Evolutionary conservation across 2,113 vertebrate species (phyloP).

Genomic region (Eulacestoma nigropectus): DNA sequence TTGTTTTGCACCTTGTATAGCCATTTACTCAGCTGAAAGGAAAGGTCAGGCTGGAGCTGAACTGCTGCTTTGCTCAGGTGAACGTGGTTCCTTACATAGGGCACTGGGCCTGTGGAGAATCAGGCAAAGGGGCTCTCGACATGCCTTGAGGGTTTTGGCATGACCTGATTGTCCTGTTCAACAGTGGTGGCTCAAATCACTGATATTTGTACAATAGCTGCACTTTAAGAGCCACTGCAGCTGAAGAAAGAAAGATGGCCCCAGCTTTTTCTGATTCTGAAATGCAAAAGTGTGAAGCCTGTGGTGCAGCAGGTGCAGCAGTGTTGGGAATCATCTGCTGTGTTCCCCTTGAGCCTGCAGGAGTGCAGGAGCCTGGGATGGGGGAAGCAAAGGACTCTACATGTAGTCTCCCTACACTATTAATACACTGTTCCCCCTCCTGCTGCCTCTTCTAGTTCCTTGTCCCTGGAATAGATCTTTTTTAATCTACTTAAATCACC

Average conservation of each 20-base stretch:
- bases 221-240: neutral
- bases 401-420: neutral
- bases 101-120: neutral
- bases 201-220: neutral
- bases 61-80: neutral
- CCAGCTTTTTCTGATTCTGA: neutral
- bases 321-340: neutral
- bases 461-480: neutral
- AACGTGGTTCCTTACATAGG: fast-evolving
- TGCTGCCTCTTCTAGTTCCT: neutral
- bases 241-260: neutral
- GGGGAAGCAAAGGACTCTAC: neutral
- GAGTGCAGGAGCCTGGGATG: neutral
- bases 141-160: neutral
- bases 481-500: neutral
- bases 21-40: neutral
- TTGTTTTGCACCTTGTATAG: neutral
- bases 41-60: neutral
- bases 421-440: neutral
- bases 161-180: neutral
- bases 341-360: neutral
- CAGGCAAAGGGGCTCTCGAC: neutral
- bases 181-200: neutral
- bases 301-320: neutral
- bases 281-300: neutral